A percentile compares a stretch with the other conserved stretches of the same genome.
Conservation (phyloP, 2,113 vertebrate species). For the Callocephalon fimbriatum region DNA sequence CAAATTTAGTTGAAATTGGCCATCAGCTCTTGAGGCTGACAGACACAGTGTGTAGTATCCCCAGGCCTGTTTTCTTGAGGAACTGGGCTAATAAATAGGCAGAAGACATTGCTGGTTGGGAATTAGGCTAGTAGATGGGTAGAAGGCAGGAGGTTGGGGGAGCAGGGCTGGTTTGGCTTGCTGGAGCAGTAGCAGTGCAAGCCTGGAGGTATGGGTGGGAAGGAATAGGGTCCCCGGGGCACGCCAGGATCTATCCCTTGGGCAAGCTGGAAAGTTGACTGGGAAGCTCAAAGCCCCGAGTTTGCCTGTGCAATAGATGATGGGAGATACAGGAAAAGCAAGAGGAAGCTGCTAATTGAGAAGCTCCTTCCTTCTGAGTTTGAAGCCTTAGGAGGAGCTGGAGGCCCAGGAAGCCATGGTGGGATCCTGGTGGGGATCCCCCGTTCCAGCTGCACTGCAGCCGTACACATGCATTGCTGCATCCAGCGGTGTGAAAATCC, state of each 20-base stretch:
- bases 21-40: not conserved
- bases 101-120: not conserved
- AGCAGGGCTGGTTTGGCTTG: not conserved
- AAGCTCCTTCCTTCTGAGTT: not conserved
- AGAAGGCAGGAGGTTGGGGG: not conserved
- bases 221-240: not conserved
- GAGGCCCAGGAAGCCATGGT: not conserved
- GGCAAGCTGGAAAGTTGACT: not conserved
- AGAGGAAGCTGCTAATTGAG: not conserved
- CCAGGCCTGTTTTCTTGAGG: not conserved
- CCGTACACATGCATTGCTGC: not conserved
- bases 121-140: not conserved
- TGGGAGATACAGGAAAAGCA: not conserved
- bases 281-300: not conserved
- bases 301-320: not conserved
- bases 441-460: rapidly evolving
- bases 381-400: not conserved
- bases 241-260: not conserved
- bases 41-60: not conserved
- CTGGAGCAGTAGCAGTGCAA: not conserved
- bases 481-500: not conserved
- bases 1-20: not conserved
- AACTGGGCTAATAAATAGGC: not conserved
- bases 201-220: not conserved
- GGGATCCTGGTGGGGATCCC: not conserved